phyloP scores from a whole-genome alignment of 2,797 vertebrate species.

The Notolabrus celidotus region DNA sequence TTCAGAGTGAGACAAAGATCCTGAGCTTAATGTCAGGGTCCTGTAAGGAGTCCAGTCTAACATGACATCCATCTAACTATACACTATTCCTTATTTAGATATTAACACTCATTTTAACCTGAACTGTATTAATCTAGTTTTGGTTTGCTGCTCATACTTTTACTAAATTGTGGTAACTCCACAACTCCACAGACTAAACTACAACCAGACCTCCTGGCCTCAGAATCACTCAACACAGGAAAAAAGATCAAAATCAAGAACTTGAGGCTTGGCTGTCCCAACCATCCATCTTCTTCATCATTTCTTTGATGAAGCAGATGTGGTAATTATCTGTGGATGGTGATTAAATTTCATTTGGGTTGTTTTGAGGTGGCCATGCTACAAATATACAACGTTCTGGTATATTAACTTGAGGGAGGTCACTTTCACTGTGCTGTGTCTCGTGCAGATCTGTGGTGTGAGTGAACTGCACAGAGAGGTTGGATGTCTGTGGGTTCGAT shows the following conservation, averaged over 20 bases:
- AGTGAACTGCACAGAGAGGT: constrained; percentile 19
- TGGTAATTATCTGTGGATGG: constrained; percentile 33
- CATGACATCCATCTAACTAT: no score
- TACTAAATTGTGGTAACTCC: constrained; percentile 11
- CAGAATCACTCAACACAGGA: constrained; percentile 28
- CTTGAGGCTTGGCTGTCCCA: constrained; percentile 33
- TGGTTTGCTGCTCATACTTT: background rate
- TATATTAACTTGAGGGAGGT: constrained; percentile 21
- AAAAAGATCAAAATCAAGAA: constrained; percentile 41
- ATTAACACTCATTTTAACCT: background rate
- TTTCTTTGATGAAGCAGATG: constrained; percentile 47
- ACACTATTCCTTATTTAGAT: no score
- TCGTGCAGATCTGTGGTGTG: constrained; percentile 27
- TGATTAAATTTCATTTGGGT: constrained; percentile 53
- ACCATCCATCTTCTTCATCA: constrained; percentile 53
- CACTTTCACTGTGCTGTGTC: constrained; percentile 11
- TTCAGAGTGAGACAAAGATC: no score
- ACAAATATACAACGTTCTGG: constrained; percentile 29
- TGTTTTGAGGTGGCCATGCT: constrained; percentile 28
- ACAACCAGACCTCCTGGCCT: constrained; percentile 41
- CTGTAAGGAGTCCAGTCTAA: no score
- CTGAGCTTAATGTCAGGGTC: no score
- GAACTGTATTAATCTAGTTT: background rate
- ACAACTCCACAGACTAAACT: constrained; percentile 24
- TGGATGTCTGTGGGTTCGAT: constrained; percentile 47